Evolutionary conservation across 1,140 invertebrate genomes (phyloP).

Genomic region (Formica exsecta): DNA sequence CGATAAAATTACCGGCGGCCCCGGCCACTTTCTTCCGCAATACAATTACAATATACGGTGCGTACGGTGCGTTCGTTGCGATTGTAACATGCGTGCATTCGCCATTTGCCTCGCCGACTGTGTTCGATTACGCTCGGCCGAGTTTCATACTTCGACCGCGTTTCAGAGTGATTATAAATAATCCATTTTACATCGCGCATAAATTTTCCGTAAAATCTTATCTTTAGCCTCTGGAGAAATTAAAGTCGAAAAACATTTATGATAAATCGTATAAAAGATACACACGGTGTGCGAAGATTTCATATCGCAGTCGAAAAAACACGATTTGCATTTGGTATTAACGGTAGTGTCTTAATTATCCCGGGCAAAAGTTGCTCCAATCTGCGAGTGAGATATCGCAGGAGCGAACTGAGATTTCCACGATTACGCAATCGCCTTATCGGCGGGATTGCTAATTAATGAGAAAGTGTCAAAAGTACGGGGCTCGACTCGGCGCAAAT

Average conservation of each 20-base stretch:
- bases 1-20: slow-evolving; percentile 14
- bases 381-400: background rate
- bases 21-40: slow-evolving; percentile 40
- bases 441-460: slow-evolving; percentile 36
- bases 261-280: background rate
- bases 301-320: background rate
- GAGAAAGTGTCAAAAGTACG: background rate
- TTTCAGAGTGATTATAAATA: background rate
- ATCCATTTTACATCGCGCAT: background rate
- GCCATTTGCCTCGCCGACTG: background rate
- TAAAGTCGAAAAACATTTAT: background rate
- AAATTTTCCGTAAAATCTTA: background rate
- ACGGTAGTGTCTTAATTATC: slow-evolving; percentile 2
- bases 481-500: background rate
- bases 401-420: background rate
- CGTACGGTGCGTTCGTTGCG: background rate
- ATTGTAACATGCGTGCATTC: background rate
- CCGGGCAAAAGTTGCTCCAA: slow-evolving; percentile 11
- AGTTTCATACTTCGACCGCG: background rate
- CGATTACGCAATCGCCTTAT: slow-evolving; percentile 28
- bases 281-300: background rate
- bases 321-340: slow-evolving; percentile 6
- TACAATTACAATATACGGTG: slow-evolving; percentile 22
- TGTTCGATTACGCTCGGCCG: background rate
- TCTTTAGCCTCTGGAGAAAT: background rate